A percentile compares a stretch with the other conserved stretches of the same genome.
These are phyloP conservation scores for Synergus umbraculus DNA, from an alignment of 2,888 invertebrate genomes.

Conservation along the genomic window DNA sequence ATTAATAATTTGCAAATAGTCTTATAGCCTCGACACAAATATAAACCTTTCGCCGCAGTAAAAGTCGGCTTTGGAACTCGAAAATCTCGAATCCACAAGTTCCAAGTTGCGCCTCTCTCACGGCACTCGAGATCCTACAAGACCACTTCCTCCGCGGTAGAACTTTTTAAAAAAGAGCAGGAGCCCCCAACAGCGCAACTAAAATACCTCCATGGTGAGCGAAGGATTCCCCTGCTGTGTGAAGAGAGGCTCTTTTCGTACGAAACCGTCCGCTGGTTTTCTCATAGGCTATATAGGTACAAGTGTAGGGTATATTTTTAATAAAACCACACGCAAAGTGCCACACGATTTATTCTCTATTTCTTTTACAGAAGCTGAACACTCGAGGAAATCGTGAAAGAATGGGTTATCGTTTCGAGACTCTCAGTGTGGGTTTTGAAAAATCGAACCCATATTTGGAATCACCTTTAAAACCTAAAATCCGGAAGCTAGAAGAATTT, in stretches of 20 bases:
- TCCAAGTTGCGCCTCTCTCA: slow-evolving; percentile 59
- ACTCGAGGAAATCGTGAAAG: background rate
- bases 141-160: slow-evolving; percentile 56
- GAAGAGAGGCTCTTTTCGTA: slow-evolving; percentile 47
- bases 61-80: background rate
- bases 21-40: background rate
- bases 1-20: background rate
- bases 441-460: no score
- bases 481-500: background rate
- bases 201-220: slow-evolving; percentile 65
- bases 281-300: background rate
- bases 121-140: slow-evolving; percentile 60
- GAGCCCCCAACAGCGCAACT: slow-evolving; percentile 70
- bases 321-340: slow-evolving; percentile 9
- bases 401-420: background rate
- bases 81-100: background rate
- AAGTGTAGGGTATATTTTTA: background rate
- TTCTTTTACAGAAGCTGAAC: background rate
- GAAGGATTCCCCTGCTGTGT: slow-evolving; percentile 64
- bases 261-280: background rate
- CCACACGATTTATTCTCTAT: background rate
- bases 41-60: background rate
- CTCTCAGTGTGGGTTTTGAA: background rate
- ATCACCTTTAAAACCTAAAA: background rate
- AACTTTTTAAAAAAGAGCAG: slow-evolving; percentile 60